Base-by-base conservation (phyloP, 2,113 vertebrate genomes). In the Barnardius zonarius region DNA sequence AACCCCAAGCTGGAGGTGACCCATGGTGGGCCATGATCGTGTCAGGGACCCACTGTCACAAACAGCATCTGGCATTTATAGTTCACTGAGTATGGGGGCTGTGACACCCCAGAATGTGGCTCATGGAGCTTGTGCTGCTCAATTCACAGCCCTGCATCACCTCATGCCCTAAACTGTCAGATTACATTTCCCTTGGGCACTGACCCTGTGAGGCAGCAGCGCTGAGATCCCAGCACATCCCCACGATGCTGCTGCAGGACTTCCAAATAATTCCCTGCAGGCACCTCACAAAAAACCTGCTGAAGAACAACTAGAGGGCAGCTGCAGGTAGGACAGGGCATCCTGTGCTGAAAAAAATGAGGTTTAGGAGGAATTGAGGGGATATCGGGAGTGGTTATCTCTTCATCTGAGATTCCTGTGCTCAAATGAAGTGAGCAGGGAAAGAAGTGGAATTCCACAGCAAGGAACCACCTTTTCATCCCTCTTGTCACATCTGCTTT, bases 61-160 rank as follows among this genome's bases (percentile, higher is more conserved):
- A 59, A 28, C 46, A 39, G 7, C 23, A 28, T 25, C 49, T 51
- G 41, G 28, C 44, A 20, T 31, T 39, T 35, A 52, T 9, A 39
- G 33, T 9, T 74, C 33, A 19, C 9, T 1, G 2, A 35, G 37
- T 22, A 39, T 41, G 16, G 27, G 37, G 28, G 22, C 39, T n/a
- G 43, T 41, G 61, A 46, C 33, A 43, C 9, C 8, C 16, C 3
- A 2, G 33, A 6, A 2, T 5, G 5, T 14, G 24, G 33, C 75
- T 44, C 2, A 1, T 25, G 17, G 41, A 39, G 52, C 35, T 69
- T 15, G 1, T 39, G 22, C 52, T 57, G 51, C 84, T 66, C 4
- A 0, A 9, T 11, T 8, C 51, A 3, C 49, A 43, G 49, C n/a
- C 31, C 78, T 2, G 2, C 11, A 6, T 28, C 4, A 0, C 39